Percentiles rank a stretch among this genome's conserved stretches.
phyloP scores from a whole-genome alignment of 2,113 vertebrate species.

The Aleadryas rufinucha region DNA sequence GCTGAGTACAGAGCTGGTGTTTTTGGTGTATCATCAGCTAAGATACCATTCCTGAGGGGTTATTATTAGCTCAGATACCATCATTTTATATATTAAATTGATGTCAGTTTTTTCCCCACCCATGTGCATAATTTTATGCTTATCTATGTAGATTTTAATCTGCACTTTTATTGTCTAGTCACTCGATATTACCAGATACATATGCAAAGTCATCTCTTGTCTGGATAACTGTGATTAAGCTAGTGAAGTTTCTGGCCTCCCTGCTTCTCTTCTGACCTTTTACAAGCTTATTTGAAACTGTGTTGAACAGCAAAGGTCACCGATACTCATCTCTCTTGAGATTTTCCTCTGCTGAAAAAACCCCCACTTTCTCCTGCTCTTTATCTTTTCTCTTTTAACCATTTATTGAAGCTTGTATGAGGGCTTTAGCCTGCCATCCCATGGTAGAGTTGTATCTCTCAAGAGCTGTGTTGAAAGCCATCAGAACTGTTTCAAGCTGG shows the following conservation, averaged over 20 bases:
- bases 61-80: not conserved
- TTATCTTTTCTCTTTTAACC: not conserved
- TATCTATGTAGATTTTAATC: not conserved
- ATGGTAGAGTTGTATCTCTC: rapidly evolving
- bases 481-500: not conserved
- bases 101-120: not conserved
- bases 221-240: not conserved
- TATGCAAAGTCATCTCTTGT: not conserved
- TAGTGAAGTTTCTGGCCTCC: not conserved
- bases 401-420: not conserved
- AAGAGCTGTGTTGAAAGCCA: not conserved
- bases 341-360: not conserved
- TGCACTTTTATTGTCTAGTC: not conserved
- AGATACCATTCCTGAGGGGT: not conserved
- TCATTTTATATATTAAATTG: not conserved
- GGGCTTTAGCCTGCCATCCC: not conserved
- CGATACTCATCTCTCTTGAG: not conserved
- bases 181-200: not conserved
- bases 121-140: not conserved
- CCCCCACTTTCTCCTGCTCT: not conserved
- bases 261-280: not conserved
- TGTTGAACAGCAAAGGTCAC: not conserved
- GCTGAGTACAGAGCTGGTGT: not conserved
- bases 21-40: not conserved
- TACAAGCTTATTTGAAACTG: not conserved